Base-by-base conservation (phyloP, 2,888 invertebrate species). In the Meloe dianella region DNA sequence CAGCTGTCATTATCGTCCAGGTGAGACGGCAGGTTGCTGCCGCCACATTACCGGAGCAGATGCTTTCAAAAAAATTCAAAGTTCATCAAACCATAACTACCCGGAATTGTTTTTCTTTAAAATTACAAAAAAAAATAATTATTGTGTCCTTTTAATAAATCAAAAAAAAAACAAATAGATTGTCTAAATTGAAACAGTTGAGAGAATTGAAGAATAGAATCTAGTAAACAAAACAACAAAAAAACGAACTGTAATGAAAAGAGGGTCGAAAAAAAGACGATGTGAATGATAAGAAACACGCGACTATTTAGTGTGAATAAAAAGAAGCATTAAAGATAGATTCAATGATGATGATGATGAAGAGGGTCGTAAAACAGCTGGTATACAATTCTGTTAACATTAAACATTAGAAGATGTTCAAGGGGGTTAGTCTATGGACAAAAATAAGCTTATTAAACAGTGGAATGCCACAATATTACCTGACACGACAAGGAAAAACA, bases 21-120 rank as follows among this genome's bases (percentile, higher is more conserved):
- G 77, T 77, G 77, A 77, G 71, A 74, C 75, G 74, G 75, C 76
- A 77, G 77, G 77, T 77, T 77, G 75, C 72, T 71, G 71, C 71
- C 72, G 67, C 70, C 57, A 66, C 65, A 57, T 59, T n/a, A 27
- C 57, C 59, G 57, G 69, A 8, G 69, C 75, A 75, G 75, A 73
- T 75, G 75, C 71, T 72, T 66, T 35, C n/a, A 41, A 32, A 51
- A 61, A 35, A 59, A 32, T 61, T 41, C 6, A 17, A 41, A 47
- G 47, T 47, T 47, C 47, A 47, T 47, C 20, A 47, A 47, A 47
- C 47, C 47, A 47, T 47, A 47, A 47, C 47, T 14, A 35, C 35
- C 35, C 35, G n/a, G n/a, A n/a, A n/a, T n/a, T n/a, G n/a, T n/a
- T n/a, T n/a, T n/a, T n/a, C n/a, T n/a, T n/a, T n/a, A n/a, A n/a